Conservation (phyloP, 1,140 invertebrate species). For the Sarcophaga bullata region DNA sequence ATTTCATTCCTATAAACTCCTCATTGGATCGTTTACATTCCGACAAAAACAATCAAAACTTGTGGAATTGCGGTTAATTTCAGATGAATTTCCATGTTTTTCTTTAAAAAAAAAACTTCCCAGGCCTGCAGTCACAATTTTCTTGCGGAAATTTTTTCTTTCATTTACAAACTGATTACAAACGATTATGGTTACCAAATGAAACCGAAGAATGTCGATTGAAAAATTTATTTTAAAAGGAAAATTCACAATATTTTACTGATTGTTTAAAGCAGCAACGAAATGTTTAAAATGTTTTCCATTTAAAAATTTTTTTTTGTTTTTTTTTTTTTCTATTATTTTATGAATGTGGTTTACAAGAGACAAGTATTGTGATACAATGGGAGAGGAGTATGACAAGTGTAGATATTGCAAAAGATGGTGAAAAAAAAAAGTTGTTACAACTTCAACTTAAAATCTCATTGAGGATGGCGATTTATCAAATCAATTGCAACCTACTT, state of each 20-base stretch:
- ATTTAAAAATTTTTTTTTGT: background rate
- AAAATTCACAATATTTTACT: too few species aligned
- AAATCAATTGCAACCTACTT: constrained; percentile 1
- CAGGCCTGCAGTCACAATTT: background rate
- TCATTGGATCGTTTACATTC: too few species aligned
- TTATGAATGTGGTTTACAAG: too few species aligned
- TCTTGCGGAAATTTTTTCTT: constrained; percentile 10
- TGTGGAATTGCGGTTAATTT: background rate
- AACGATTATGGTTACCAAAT: background rate
- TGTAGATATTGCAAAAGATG: background rate
- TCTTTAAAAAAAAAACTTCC: background rate
- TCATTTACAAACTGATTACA: constrained; percentile 3
- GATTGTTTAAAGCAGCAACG: too few species aligned
- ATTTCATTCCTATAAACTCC: too few species aligned
- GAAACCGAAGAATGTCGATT: background rate
- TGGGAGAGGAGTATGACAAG: background rate
- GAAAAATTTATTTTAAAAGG: background rate
- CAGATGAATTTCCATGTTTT: background rate
- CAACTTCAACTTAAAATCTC: background rate
- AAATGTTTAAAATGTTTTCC: too few species aligned
- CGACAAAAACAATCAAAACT: background rate
- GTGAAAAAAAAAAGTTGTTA: background rate
- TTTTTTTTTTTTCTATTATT: background rate
- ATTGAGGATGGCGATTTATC: constrained; percentile 5
- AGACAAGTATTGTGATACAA: background rate